Conservation (phyloP, 2,888 invertebrate species). For the Criorhina ranunculi region DNA sequence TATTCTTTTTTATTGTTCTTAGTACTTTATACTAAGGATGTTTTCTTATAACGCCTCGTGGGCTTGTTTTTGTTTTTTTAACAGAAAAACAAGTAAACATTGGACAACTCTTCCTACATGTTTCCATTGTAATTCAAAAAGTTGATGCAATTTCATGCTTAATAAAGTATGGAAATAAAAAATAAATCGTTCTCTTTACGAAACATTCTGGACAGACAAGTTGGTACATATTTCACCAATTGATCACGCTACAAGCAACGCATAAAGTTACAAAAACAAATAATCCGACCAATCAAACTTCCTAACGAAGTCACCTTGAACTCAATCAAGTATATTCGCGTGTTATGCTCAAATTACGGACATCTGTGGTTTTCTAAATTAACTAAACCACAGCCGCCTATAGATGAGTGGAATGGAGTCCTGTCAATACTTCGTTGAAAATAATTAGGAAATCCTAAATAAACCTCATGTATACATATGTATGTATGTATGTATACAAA, state of each 20-base stretch:
- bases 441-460: constrained; percentile 46
- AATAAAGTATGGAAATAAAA: constrained; percentile 16
- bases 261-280: constrained; percentile 7
- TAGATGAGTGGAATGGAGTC: not conserved
- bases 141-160: constrained; percentile 14
- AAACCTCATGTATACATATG: not conserved
- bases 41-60: too few relatives aligned
- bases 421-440: constrained; percentile 37
- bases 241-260: not conserved
- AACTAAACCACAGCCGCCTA: constrained; percentile 2
- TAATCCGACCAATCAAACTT: constrained; percentile 49
- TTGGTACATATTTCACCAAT: not conserved
- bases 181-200: not conserved
- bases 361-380: constrained; percentile 43
- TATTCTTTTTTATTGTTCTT: too few relatives aligned
- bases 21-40: too few relatives aligned
- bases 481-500: constrained; percentile 1
- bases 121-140: constrained; percentile 1
- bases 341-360: constrained; percentile 43
- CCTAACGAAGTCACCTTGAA: constrained; percentile 59
- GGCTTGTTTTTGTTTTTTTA: too few relatives aligned
- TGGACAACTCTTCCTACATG: not conserved
- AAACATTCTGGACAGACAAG: not conserved
- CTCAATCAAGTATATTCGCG: constrained; percentile 44
- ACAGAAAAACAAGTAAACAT: too few relatives aligned